Base-by-base conservation (phyloP, 2,888 invertebrate species). In the Busseola fusca region DNA sequence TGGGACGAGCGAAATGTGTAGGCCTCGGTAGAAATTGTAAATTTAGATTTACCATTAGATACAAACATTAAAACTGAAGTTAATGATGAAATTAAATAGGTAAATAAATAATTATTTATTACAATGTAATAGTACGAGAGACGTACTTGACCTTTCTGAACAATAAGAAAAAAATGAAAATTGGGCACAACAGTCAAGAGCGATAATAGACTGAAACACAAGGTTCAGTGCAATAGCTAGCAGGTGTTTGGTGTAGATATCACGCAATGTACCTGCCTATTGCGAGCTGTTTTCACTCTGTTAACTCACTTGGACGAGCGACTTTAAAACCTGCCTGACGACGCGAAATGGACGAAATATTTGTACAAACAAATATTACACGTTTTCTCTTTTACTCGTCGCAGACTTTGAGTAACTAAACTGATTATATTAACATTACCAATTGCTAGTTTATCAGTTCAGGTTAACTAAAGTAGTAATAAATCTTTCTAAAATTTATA, bases 261-360 rank as follows among this genome's bases (percentile, higher is more conserved):
- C 93, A 93, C 91, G 92, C 92, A 93, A 94, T 85, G 86, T 83
- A 86, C 87, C 86, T 84, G 81, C 76, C 62, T 84, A 81, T 87
- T 87, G 87, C 89, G 79, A 84, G 84, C 84, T 87, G 93, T 93
- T 94, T 94, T 94, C 94, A 92, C 93, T 93, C 89, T 85, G 89
- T 84, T 87, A 88, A 90, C 88, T 88, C 85, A 88, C 87, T 90
- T 87, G 86, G 87, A 88, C 90, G 87, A 87, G 83, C 87, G 88
- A 87, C 89, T 90, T 81, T 87, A 91, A 89, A 93, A 93, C 93
- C 92, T 92, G 92, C 91, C 89, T 76, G 86, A 78, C 83, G 86
- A 81, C 89, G 90, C 88, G 85, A 92, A 93, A 91, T 91, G 89
- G 80, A 89, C 91, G 91, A 93, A 93, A 92, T 93, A 92, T 93